These are phyloP conservation scores for Acipenser ruthenus DNA, from an alignment of 2,797 vertebrate species.

Conservation along the genomic window DNA sequence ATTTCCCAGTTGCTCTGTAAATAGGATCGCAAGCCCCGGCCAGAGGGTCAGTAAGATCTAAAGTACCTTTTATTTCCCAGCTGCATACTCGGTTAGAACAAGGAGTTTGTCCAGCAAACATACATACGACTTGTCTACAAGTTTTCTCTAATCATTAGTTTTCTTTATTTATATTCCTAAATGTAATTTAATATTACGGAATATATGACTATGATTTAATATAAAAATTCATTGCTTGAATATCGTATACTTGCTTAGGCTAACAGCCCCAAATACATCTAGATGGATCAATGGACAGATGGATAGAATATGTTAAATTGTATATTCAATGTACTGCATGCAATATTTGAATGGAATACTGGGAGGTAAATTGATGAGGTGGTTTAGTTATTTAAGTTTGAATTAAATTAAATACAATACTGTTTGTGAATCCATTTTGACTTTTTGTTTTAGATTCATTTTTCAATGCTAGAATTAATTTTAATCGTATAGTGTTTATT, in stretches of 20 bases:
- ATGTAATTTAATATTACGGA: constrained; percentile 24
- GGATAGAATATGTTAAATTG: not conserved
- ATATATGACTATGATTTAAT: not conserved
- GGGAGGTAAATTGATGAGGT: too few relatives aligned
- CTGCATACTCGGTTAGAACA: constrained; percentile 41
- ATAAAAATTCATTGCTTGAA: constrained; percentile 1
- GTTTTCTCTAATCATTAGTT: constrained; percentile 9
- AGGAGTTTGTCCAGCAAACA: constrained; percentile 54
- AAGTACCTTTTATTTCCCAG: constrained; percentile 63
- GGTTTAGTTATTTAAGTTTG: too few relatives aligned
- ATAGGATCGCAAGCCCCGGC: constrained; percentile 42
- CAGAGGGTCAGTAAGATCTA: constrained; percentile 53
- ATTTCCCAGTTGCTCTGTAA: constrained; percentile 38
- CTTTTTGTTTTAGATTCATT: constrained; percentile 6
- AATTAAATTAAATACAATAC: not conserved
- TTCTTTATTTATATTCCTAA: constrained; percentile 33
- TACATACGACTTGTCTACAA: constrained; percentile 45
- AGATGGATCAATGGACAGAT: not conserved
- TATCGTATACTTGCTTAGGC: constrained; percentile 1
- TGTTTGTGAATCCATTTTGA: not conserved
- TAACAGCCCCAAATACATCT: not conserved
- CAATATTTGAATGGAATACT: too few relatives aligned
- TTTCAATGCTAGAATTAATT: constrained; percentile 2
- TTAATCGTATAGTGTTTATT: constrained; percentile 7
- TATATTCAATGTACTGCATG: too few relatives aligned